Evolutionary conservation across 2,797 vertebrate species (phyloP).

Genomic region (Clarias platycephalus): DNA sequence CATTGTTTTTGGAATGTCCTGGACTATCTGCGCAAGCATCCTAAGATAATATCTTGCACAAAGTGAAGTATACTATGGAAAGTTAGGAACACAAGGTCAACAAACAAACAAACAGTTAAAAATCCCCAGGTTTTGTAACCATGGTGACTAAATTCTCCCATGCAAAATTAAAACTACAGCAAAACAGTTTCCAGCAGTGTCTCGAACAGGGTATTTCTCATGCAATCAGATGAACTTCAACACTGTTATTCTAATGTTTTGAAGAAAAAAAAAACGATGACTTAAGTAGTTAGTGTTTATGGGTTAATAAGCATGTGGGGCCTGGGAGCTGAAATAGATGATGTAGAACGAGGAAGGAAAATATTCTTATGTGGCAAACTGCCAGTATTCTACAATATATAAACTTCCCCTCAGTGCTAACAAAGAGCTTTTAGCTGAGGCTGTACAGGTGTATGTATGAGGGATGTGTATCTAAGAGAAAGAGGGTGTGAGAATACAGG

Average conservation of each 20-base stretch:
- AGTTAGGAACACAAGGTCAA: neutral
- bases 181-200: neutral
- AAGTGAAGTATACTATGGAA: neutral
- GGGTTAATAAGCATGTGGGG: neutral
- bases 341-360: neutral
- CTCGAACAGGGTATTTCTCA: neutral
- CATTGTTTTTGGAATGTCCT: neutral
- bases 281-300: neutral
- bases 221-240: neutral
- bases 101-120: conserved; percentile 18
- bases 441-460: neutral
- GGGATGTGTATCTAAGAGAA: neutral
- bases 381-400: neutral
- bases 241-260: neutral
- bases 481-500: conserved; percentile 21
- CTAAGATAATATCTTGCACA: conserved; percentile 5
- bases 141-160: neutral
- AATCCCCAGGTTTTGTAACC: conserved; percentile 5
- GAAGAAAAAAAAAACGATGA: neutral
- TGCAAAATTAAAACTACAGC: conserved; percentile 7
- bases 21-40: neutral
- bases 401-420: neutral
- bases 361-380: neutral
- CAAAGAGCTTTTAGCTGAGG: neutral
- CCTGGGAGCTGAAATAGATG: neutral